Base-by-base conservation (phyloP, 2,888 invertebrate species). In the Caenorhabditis wallacei region DNA sequence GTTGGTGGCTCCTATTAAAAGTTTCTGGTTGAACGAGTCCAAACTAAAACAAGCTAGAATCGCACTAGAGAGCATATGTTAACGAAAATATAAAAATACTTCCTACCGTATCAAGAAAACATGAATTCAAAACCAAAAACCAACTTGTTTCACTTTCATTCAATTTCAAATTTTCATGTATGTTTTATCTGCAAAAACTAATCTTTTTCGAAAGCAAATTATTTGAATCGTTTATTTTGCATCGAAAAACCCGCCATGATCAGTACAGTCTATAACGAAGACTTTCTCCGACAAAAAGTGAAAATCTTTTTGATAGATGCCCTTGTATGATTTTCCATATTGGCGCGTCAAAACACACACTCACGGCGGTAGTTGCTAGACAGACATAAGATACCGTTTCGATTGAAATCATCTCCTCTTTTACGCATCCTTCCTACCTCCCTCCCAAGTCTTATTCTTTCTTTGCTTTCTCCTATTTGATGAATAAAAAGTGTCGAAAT, bases 401-500 rank as follows among this genome's bases (percentile, higher is more conserved):
- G 68, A 51, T 69, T 53, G 61, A 76, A 68, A 76, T 76, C 68
- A 53, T 69, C 75, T 22, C 59, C 61, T 43, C 26, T 53, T 43
- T 53, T n/a, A 11, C 56, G 37, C 37, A 54, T 35, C 43, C 22
- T 53, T 35, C 57, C 46, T 26, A 40, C 71, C 48, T 66, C 63
- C 63, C 30, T 51, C 54, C 54, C 51, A 30, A 11, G 13, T 48
- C 46, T 48, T 48, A 13, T 40, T 10, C 40, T 40, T 43, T 70
- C 54, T 37, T 75, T 56, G 57, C 54, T 76, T 66, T 61, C 59
- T 37, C 51, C 57, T 59, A 40, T 63, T 78, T 63, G 69, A 78
- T 78, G 78, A 61, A 69, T 78, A 63, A 69, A 78, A 78, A 78
- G 78, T 78, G 78, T 69, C 63, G 78, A 78, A 78, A 78, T 78